Conservation (phyloP, 2,113 vertebrate species). For the Passer montanus region DNA sequence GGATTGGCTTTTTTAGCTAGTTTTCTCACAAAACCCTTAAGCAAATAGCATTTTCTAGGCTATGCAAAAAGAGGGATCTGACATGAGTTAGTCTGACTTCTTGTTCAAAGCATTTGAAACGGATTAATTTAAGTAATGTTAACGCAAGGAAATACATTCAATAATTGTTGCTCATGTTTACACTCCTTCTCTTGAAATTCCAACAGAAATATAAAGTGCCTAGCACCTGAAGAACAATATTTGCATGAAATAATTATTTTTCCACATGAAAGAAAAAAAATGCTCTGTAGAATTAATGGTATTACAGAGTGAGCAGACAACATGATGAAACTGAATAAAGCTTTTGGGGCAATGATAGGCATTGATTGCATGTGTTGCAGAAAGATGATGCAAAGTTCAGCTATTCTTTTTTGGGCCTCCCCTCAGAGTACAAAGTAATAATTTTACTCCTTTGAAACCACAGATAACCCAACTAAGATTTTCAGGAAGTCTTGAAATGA, state of each 20-base stretch:
- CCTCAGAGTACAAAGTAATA: background rate
- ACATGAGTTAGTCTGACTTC: background rate
- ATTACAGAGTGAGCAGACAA: background rate
- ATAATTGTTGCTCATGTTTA: slow-evolving; percentile 51
- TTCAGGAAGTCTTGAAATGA: background rate
- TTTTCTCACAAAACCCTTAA: slow-evolving; percentile 54
- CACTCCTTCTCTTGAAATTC: background rate
- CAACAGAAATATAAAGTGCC: slow-evolving; percentile 49
- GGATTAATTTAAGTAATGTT: slow-evolving; percentile 26
- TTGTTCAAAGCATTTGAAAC: slow-evolving; percentile 64
- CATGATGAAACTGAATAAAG: background rate
- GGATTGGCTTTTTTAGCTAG: background rate
- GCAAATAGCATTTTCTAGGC: background rate
- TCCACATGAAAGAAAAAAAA: background rate
- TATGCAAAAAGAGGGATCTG: slow-evolving; percentile 38
- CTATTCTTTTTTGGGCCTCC: background rate
- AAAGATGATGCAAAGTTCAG: background rate
- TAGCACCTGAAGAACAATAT: slow-evolving; percentile 53
- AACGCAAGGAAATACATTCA: slow-evolving; percentile 6
- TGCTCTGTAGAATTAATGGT: background rate
- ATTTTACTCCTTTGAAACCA: background rate
- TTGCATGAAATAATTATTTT: slow-evolving; percentile 55
- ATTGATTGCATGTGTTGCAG: background rate
- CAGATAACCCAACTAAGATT: background rate
- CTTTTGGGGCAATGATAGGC: background rate